Base-by-base conservation (phyloP, 2,113 vertebrate genomes). In the Acrocephalus kingi region DNA sequence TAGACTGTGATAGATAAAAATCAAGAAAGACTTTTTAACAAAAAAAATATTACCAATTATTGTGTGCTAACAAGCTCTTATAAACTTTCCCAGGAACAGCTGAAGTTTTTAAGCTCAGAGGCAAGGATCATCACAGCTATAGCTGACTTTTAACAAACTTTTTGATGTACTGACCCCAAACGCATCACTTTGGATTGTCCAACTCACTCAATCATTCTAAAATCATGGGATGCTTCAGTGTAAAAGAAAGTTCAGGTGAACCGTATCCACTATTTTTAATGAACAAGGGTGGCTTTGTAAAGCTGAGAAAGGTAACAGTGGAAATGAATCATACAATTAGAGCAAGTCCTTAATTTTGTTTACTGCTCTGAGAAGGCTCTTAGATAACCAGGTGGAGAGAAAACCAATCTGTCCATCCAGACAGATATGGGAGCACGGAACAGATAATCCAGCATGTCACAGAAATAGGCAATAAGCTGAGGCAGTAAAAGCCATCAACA, bases 401-500 rank as follows among this genome's bases (percentile, higher is more conserved):
- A 96, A 97, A 95, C 51, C 31, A 56, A 87, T 89, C 89, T 73
- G 58, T 94, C 90, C 96, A 52, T 74, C 67, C 69, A 91, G 78
- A 96, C 0, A 95, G 90, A 96, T 87, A 74, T 9, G 67, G 88
- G 93, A 95, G 92, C 85, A 96, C 35, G 28, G 89, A 97, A 97
- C 16, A 27, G 91, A 91, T 87, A 97, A 97, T 59, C 94, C 88
- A 96, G 95, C 94, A 95, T 94, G 94, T 97, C 97, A 97, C 84
- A 91, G 95, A 97, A 97, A 84, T 8, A 96, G 97, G 96, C 94
- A 96, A 56, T 95, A 97, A 96, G 90, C 97, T 73, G 95, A 96
- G 95, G 90, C 64, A 96, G 94, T 97, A 97, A 98, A 98, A 63
- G 74, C 89, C 92, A 98, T 98, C 96, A 98, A 88, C 91, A 97